Evolutionary conservation across 2,888 invertebrate genomes (phyloP).

Genomic region (Saturnia japonica): DNA sequence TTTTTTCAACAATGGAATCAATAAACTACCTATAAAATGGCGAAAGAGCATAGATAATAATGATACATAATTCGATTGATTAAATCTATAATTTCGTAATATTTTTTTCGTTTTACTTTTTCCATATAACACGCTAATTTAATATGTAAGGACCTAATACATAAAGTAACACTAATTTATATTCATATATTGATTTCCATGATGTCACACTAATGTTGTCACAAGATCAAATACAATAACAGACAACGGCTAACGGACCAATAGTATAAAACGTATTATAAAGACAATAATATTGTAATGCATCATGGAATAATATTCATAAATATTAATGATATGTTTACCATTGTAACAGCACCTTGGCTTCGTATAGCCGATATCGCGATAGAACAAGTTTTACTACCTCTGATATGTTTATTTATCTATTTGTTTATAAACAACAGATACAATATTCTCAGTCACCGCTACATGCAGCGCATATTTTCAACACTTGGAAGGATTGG

Average conservation of each 20-base stretch:
- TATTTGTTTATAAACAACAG: slow-evolving; percentile 4
- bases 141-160: too few relatives aligned
- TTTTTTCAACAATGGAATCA: too few relatives aligned
- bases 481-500: neutral
- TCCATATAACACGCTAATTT: too few relatives aligned
- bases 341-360: slow-evolving; percentile 4
- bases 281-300: slow-evolving; percentile 11
- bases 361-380: neutral
- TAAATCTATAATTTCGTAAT: too few relatives aligned
- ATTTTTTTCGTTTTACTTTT: too few relatives aligned
- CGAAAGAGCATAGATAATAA: too few relatives aligned
- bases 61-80: too few relatives aligned
- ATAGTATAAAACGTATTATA: neutral
- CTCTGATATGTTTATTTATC: neutral
- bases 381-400: slow-evolving; percentile 10
- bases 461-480: neutral
- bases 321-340: slow-evolving; percentile 2
- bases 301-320: slow-evolving; percentile 11
- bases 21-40: too few relatives aligned
- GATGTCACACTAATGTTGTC: neutral
- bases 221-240: neutral
- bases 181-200: neutral
- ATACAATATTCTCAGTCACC: neutral
- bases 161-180: too few relatives aligned
- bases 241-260: neutral